Conservation (phyloP, 2,888 invertebrate species). For the Sepiola atlantica region DNA sequence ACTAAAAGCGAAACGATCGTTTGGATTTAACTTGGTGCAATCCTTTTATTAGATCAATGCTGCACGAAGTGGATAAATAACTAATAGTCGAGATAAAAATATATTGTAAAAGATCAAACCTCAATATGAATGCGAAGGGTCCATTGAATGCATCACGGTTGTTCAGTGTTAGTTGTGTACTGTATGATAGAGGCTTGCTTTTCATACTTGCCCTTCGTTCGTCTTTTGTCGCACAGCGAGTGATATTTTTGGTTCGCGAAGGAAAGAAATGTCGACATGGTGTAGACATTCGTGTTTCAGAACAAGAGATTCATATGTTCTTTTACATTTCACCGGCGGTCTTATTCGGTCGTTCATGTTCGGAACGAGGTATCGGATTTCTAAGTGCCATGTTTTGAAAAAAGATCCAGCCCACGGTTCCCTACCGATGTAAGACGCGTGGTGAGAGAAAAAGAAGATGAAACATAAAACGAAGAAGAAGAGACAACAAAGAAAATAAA, state of each 20-base stretch:
- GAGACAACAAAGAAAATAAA: neutral
- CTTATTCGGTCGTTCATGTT: neutral
- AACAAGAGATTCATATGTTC: neutral
- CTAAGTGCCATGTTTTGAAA: neutral
- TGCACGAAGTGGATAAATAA: neutral
- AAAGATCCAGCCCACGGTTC: neutral
- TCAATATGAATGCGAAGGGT: neutral
- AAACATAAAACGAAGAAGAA: neutral
- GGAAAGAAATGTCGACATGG: neutral
- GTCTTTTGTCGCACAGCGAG: neutral
- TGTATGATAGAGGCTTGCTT: neutral
- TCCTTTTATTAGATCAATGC: neutral
- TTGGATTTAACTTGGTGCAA: neutral
- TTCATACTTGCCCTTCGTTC: neutral
- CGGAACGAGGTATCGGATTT: neutral
- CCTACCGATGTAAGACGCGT: neutral
- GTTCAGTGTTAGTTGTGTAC: neutral
- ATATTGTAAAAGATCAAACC: neutral
- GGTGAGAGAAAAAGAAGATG: neutral
- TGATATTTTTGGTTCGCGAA: neutral
- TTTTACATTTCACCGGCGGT: neutral
- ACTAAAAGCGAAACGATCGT: neutral
- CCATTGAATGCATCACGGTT: neutral
- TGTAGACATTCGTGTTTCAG: neutral
- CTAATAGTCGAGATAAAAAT: neutral